These are phyloP conservation scores for Sclerodermus sp. DNA, from an alignment of 2,888 invertebrate species.

Conservation along the genomic window DNA sequence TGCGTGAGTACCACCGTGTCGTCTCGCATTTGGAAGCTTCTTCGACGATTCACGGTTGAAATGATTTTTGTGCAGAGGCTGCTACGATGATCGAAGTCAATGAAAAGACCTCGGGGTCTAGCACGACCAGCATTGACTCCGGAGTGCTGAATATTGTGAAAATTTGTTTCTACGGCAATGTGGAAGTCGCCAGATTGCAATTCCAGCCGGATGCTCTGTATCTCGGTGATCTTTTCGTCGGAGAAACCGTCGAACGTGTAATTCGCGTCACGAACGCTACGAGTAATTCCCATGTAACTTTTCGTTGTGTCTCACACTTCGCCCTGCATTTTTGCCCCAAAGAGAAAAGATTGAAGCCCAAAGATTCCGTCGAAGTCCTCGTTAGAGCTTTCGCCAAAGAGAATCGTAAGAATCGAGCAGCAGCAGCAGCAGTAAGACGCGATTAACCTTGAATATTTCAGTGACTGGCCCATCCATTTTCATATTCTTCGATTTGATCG, in stretches of 20 bases:
- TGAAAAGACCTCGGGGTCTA: too few relatives aligned
- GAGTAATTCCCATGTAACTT: constrained; percentile 51
- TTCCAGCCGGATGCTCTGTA: constrained; percentile 59
- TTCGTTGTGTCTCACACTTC: constrained; percentile 55
- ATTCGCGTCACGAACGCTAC: constrained; percentile 60
- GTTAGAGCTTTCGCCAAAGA: constrained; percentile 26
- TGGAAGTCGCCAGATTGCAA: constrained; percentile 59
- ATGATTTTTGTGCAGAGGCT: too few relatives aligned
- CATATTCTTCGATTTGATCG: too few relatives aligned
- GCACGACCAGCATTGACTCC: too few relatives aligned
- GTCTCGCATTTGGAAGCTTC: too few relatives aligned
- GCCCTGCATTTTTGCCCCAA: constrained; percentile 58
- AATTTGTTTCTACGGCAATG: constrained; percentile 64
- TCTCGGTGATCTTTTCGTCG: constrained; percentile 58
- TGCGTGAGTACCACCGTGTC: too few relatives aligned
- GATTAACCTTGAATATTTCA: too few relatives aligned
- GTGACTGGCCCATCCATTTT: too few relatives aligned
- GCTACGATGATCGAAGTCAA: too few relatives aligned
- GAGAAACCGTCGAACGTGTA: constrained; percentile 51
- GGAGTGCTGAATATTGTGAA: constrained; percentile 7
- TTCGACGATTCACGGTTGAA: too few relatives aligned
- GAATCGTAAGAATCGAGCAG: too few relatives aligned
- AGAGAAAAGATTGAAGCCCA: constrained; percentile 54
- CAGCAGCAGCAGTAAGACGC: too few relatives aligned
- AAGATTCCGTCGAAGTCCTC: constrained; percentile 43